Evolutionary conservation across 2,113 vertebrate species (phyloP).

Genomic region (Heterotis niloticus): DNA sequence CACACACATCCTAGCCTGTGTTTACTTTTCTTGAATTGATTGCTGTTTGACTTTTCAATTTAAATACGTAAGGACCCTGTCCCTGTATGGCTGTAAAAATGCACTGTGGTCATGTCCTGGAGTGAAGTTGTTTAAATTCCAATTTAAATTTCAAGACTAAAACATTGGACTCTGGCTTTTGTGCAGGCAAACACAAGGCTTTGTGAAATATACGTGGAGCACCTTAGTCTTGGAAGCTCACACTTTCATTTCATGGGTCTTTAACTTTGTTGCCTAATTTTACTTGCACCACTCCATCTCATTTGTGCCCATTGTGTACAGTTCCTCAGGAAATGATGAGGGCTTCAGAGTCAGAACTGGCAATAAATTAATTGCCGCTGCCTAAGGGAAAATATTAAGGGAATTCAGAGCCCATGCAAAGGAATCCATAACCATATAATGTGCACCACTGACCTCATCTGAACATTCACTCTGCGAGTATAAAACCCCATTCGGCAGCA

Average conservation of each 20-base stretch:
- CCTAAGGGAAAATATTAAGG: background rate
- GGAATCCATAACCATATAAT: background rate
- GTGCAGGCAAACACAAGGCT: conserved; percentile 32
- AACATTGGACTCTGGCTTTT: background rate
- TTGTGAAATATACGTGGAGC: conserved; percentile 24
- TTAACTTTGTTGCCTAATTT: conserved; percentile 60
- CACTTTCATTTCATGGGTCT: conserved; percentile 63
- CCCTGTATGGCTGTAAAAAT: background rate
- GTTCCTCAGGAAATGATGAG: conserved; percentile 33
- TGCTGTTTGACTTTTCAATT: background rate
- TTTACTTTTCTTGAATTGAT: conserved; percentile 2
- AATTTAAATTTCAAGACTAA: conserved; percentile 19
- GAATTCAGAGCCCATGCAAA: background rate
- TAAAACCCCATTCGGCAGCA: background rate
- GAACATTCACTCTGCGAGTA: background rate
- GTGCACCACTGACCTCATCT: background rate
- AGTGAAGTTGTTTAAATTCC: background rate
- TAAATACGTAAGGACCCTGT: background rate
- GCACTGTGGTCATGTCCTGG: background rate
- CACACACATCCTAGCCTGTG: background rate
- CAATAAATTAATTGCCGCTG: conserved; percentile 29
- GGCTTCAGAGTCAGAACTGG: conserved; percentile 25
- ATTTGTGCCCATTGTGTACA: conserved; percentile 46
- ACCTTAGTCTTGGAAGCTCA: conserved; percentile 28
- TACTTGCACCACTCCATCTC: conserved; percentile 45